Base-by-base conservation (phyloP, 2,113 vertebrate genomes). In the Oriolus oriolus region DNA sequence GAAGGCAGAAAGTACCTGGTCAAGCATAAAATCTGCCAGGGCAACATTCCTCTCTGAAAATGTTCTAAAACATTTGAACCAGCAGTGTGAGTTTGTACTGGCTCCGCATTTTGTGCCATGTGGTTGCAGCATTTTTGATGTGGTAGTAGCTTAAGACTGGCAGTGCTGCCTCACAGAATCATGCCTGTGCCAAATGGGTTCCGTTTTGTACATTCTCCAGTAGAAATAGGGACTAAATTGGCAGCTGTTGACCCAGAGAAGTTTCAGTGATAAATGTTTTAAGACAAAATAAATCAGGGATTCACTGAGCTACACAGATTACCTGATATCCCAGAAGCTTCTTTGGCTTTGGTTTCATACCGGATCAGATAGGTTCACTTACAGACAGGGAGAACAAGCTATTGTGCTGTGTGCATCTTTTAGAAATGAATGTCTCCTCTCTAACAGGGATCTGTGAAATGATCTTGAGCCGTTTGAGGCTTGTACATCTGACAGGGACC, bases 1-100 rank as follows among this genome's bases (percentile, higher is more conserved):
- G 86, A 86, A 56, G 54, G 86, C 86, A 93, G 83, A 77, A 39
- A 28, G 47, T 95, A 96, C 84, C 91, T 92, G 93, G 86, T 96
- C 76, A 87, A 81, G 95, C 89, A 81, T 66, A 81, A 92, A 92
- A 92, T 74, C 80, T 93, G 52, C 76, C 52, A 47, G 71, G 73
- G 86, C 71, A 95, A 74, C 84, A 87, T 47, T 75, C 42, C 76
- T 75, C 52, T 79, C 41, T 71, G 53, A 71, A 89, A 95, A 89
- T 52, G 56, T 84, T 84, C 73, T 78, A 16, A 92, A 81, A 30
- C 52, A 45, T 77, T 84, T 90, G 83, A 92, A 77, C 42, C 56
- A 81, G 86, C 68, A 26, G 44, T 22, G 35, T 33, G 27, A 70
- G 80, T 89, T 91, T 95, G 80, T 87, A 35, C 80, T 90, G 86